phyloP scores from a whole-genome alignment of 2,113 vertebrate species.

The Elanus axillaris region DNA sequence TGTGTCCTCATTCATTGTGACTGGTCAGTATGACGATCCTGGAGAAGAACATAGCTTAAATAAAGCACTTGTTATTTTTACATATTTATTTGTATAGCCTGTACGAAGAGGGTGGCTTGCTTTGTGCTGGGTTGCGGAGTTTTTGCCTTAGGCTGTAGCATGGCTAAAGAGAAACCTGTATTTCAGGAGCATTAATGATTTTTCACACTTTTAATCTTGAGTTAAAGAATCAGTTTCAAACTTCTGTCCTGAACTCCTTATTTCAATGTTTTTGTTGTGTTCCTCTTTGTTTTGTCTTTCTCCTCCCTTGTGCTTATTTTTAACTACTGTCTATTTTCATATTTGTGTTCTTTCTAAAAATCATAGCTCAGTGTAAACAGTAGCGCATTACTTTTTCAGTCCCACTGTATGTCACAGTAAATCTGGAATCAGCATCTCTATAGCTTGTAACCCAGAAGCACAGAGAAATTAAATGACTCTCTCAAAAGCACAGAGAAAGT shows the following conservation, averaged over 20 bases:
- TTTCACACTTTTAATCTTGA: neutral
- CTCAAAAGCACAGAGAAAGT: neutral
- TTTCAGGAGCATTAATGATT: neutral
- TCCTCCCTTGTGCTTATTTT: neutral
- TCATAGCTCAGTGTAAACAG: neutral
- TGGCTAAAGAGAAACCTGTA: neutral
- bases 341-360: neutral
- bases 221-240: neutral
- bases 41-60: neutral
- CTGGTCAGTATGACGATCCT: rapidly evolving
- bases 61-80: neutral
- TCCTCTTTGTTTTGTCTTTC: neutral
- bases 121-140: neutral
- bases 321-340: neutral
- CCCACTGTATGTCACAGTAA: neutral
- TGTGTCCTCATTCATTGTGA: neutral
- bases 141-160: neutral
- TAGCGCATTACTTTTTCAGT: neutral
- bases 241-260: neutral
- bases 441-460: neutral
- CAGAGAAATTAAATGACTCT: neutral
- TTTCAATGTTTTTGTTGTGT: neutral
- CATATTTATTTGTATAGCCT: neutral
- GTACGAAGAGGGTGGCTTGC: neutral
- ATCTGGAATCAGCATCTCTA: neutral